Base-by-base conservation (phyloP, 2,888 invertebrate species). In the Chrysolina haemoptera region DNA sequence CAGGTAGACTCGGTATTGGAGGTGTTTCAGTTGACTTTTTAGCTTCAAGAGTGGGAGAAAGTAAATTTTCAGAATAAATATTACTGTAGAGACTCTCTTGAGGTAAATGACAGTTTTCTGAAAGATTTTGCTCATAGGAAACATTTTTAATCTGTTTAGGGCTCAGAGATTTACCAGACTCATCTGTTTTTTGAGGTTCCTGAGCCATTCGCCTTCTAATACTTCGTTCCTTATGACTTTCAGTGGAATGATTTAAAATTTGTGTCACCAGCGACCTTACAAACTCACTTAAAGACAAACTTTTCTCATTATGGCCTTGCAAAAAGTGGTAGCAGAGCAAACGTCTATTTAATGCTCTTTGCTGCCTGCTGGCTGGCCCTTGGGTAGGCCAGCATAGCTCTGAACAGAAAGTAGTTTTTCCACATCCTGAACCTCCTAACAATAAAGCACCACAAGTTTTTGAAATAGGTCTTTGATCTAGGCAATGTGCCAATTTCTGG, bases 361-460 rank as follows among this genome's bases (percentile, higher is more conserved):
- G 94, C 81, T 94, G 93, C 53, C 94, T 87, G 67, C 93, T 93
- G 50, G 91, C 90, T 0, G 93, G 90, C 0, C 93, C 93, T 12
- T 89, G 90, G 0, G 93, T 92, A 0, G 95, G 95, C 87, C 91
- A 92, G 53, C 93, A 93, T 50, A 95, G 87, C 85, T 97, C 96
- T 71, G 94, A 93, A 85, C 96, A 94, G 62, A 98, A 90, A 27
- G 98, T 96, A 6, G 98, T 97, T 86, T 98, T 98, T 0, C 98
- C 98, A 80, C 96, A 96, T 20, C 98, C 98, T 0, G 98, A 95
- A 0, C 97, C 97, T 41, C 92, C 92, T 88, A 98, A 90, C 69
- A 98, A 92, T 62, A 98, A 90, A 1, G 96, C 95, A 0, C 98
- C 98, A 82, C 96, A 95, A 0, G 95, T 94, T 87, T 96, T 95